A percentile compares a stretch with the other conserved stretches of the same genome.
Conservation (phyloP, 2,888 invertebrate species). For the Congeria kusceri region DNA sequence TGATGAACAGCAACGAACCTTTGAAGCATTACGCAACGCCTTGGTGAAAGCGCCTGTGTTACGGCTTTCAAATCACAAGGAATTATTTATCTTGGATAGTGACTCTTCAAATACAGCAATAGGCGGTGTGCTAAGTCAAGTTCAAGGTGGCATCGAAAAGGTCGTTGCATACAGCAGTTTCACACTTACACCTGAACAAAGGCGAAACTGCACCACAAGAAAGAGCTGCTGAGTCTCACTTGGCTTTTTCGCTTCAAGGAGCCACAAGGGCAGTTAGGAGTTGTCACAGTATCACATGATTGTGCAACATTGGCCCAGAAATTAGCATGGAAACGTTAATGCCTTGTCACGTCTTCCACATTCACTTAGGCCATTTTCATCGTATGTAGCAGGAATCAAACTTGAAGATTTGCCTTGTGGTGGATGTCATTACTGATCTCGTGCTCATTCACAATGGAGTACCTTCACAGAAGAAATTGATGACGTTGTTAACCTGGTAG, state of each 20-base stretch:
- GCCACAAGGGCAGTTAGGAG: conserved; percentile 12
- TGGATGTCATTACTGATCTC: neutral
- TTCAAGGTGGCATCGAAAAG: conserved; percentile 33
- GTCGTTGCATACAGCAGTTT: conserved; percentile 43
- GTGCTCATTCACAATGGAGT: neutral
- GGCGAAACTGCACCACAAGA: conserved; percentile 22
- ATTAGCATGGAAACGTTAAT: conserved; percentile 10
- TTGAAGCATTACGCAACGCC: conserved; percentile 5
- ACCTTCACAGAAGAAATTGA: neutral
- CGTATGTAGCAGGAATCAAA: conserved; percentile 3
- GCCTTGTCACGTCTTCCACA: conserved; percentile 8
- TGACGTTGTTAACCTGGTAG: neutral
- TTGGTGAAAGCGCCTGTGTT: conserved; percentile 18
- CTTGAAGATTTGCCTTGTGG: neutral
- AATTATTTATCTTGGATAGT: conserved; percentile 30
- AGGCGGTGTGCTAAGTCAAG: conserved; percentile 31
- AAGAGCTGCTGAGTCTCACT: neutral
- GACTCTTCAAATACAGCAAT: conserved; percentile 36
- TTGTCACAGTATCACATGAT: conserved; percentile 10
- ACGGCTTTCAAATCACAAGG: conserved; percentile 13
- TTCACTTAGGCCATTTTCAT: neutral
- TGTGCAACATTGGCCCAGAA: conserved; percentile 3
- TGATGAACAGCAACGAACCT: conserved; percentile 15
- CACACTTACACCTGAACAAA: conserved; percentile 33
- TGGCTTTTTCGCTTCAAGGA: conserved; percentile 5